Base-by-base conservation (phyloP, 2,888 invertebrate genomes). In the Ischnura elegans region DNA sequence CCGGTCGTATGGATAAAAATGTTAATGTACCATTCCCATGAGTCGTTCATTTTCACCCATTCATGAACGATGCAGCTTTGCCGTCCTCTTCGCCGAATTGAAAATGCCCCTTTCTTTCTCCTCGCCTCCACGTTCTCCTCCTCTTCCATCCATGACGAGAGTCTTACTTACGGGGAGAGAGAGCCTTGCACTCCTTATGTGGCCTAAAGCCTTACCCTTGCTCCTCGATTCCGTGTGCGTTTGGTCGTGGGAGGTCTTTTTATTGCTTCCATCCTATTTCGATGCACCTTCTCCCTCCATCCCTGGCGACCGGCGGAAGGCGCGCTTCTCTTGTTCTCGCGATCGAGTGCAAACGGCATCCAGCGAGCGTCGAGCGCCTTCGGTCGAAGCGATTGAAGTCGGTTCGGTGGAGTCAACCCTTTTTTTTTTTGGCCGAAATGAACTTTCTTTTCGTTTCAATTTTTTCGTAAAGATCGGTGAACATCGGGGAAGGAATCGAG, bases 181-280 rank as follows among this genome's bases (percentile, higher is more conserved):
- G n/a, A n/a, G 25, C 61, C 61, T 51, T 87, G n/a, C 45, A 45
- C 42, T 90, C 90, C 90, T 90, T 90, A 90, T 66, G 90, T 43
- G 90, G 90, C 36, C 43, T 66, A 90, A 90, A 66, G 61, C 55
- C 90, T 51, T 61, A 61, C n/a, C 90, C 61, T n/a, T n/a, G 76
- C n/a, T 66, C 61, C 43, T 25, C n/a, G 66, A 90, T 25, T 90
- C 43, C 90, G 90, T 90, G 61, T 76, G 8, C 36, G 76, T 55
- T 42, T 66, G 90, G 61, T 61, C 90, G 90, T 90, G 61, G 90
- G 90, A 90, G 90, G 61, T 90, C 90, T 90, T 66, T 66, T 90
- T 21, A 86, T n/a, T 86, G 45, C 55, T 36, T 76, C 76, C 76
- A 29, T 76, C 76, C 76, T 36, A 76, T 76, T 76, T 76, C 36